Evolutionary conservation across 2,888 invertebrate species (phyloP).

Genomic region (Disparrhopalites patrizii): DNA sequence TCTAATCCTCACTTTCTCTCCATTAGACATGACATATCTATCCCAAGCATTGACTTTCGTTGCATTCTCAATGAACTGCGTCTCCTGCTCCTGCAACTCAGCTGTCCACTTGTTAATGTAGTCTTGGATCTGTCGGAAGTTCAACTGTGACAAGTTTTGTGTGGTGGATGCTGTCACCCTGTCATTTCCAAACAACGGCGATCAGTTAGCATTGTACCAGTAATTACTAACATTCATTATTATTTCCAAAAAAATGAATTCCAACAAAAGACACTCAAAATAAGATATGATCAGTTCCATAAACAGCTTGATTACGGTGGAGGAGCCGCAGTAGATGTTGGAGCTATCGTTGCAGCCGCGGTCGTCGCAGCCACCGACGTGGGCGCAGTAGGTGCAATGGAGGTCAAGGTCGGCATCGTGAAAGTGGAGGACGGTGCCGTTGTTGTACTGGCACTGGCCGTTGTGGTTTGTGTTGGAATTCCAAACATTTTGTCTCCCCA

Average conservation of each 20-base stretch:
- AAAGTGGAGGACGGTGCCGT: constrained; percentile 10
- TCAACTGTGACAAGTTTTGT: constrained; percentile 54
- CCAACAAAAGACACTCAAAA: not conserved
- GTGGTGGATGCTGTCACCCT: constrained; percentile 32
- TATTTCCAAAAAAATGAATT: not conserved
- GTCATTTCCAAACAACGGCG: no score
- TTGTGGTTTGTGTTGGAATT: not conserved
- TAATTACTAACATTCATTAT: no score
- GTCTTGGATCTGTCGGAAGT: constrained; percentile 83
- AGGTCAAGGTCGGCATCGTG: constrained; percentile 10
- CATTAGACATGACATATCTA: constrained; percentile 78
- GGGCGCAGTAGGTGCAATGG: constrained; percentile 29
- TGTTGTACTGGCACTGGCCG: constrained; percentile 47
- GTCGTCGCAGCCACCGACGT: not conserved
- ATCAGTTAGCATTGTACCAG: no score
- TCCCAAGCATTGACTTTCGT: constrained; percentile 97
- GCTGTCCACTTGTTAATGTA: constrained; percentile 90
- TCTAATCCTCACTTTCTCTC: constrained; percentile 80
- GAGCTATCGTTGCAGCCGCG: constrained; percentile 15
- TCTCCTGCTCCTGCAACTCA: constrained; percentile 88
- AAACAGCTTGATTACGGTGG: not conserved
- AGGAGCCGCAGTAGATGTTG: constrained; percentile 27
- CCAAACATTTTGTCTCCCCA: constrained; percentile 8
- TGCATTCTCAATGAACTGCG: constrained; percentile 87
- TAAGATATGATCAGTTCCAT: not conserved